Percentiles rank a stretch among this genome's conserved stretches.
phyloP scores from a whole-genome alignment of 2,888 invertebrate genomes.

The Synanthedon tipuliformis region DNA sequence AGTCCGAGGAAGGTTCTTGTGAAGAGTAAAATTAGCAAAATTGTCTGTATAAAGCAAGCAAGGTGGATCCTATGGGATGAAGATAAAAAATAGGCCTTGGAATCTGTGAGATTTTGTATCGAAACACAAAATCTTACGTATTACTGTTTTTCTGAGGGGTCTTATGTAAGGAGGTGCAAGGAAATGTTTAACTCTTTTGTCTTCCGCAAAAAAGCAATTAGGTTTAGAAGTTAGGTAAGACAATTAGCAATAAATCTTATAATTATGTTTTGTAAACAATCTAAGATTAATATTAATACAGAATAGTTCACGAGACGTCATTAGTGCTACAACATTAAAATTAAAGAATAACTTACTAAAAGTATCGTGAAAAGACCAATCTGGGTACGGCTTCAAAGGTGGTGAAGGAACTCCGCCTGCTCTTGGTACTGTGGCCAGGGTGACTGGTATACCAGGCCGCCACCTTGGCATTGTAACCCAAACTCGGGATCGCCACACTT shows the following conservation, averaged over 20 bases:
- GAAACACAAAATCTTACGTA: too few relatives aligned
- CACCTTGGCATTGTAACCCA: constrained; percentile 83
- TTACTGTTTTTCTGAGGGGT: too few relatives aligned
- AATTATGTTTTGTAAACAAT: too few relatives aligned
- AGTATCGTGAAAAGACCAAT: constrained; percentile 75
- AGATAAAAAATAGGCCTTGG: too few relatives aligned
- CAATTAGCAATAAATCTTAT: background rate
- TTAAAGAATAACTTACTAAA: constrained; percentile 44
- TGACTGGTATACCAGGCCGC: constrained; percentile 81
- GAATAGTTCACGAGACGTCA: background rate
- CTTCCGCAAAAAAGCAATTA: background rate
- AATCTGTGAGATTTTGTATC: too few relatives aligned
- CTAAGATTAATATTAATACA: too few relatives aligned
- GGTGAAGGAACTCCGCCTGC: constrained; percentile 70
- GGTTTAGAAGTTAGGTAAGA: background rate
- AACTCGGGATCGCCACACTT: constrained; percentile 74
- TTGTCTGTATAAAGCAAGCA: too few relatives aligned
- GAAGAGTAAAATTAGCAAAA: too few relatives aligned
- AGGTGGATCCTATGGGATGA: too few relatives aligned
- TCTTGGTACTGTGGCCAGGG: constrained; percentile 75
- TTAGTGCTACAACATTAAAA: background rate
- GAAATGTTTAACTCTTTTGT: too few relatives aligned
- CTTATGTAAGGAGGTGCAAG: too few relatives aligned
- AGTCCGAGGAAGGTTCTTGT: too few relatives aligned
- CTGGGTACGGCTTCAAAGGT: constrained; percentile 78